A percentile compares a stretch with the other conserved stretches of the same genome.
phyloP scores from a whole-genome alignment of 2,797 vertebrate genomes.

The Rallus crepitans region DNA sequence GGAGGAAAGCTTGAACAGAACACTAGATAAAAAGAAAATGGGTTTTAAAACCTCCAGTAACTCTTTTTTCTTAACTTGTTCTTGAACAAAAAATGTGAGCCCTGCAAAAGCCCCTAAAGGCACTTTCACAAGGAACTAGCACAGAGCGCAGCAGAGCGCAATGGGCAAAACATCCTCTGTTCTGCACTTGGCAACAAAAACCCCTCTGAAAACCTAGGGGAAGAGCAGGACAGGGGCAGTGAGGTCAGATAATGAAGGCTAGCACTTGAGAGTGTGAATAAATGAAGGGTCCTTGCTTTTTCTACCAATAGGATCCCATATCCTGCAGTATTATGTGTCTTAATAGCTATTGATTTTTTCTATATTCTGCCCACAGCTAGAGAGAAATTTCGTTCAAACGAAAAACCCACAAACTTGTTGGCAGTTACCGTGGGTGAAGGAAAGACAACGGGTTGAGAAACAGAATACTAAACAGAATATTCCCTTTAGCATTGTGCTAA shows the following conservation, averaged over 20 bases:
- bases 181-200: not conserved
- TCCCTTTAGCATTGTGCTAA: not conserved
- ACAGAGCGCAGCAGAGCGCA: not conserved
- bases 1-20: constrained; percentile 65
- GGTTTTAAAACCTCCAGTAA: constrained; percentile 68
- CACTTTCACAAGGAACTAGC: constrained; percentile 12
- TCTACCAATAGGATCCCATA: not conserved
- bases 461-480: not conserved
- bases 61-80: constrained; percentile 60
- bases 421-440: not conserved
- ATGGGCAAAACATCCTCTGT: not conserved
- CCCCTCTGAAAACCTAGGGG: not conserved
- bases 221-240: not conserved
- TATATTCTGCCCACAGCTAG: constrained; percentile 36
- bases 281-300: not conserved
- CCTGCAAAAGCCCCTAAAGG: constrained; percentile 38
- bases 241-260: not conserved
- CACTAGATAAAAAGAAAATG: constrained; percentile 70
- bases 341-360: constrained; percentile 63
- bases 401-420: not conserved
- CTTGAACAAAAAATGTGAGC: constrained; percentile 55
- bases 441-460: not conserved
- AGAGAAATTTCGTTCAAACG: constrained; percentile 50
- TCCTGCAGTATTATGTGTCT: not conserved
- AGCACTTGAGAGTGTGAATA: not conserved